These are phyloP conservation scores for Chorisops tibialis DNA, from an alignment of 2,888 invertebrate species.

Conservation along the genomic window DNA sequence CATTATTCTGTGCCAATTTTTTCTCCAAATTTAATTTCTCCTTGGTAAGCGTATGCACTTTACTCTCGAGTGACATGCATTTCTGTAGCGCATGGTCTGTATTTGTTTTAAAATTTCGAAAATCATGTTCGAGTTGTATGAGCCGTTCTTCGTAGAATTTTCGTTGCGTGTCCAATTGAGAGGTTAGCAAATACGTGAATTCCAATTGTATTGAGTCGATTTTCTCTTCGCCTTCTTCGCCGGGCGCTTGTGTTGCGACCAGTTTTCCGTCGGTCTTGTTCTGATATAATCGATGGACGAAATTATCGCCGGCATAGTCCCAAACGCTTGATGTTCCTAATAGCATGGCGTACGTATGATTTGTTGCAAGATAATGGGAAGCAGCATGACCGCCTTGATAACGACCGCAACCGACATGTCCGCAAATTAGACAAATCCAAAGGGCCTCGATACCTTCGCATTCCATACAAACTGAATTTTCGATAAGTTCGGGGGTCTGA, in stretches of 20 bases:
- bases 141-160: constrained; percentile 85
- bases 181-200: constrained; percentile 92
- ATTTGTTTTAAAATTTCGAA: constrained; percentile 57
- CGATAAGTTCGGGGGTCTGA: constrained; percentile 58
- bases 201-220: constrained; percentile 93
- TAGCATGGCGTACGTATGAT: constrained; percentile 96
- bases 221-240: constrained; percentile 72
- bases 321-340: constrained; percentile 95
- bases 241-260: constrained; percentile 72
- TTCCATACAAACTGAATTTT: constrained; percentile 59
- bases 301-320: constrained; percentile 97
- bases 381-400: constrained; percentile 90
- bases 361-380: constrained; percentile 90
- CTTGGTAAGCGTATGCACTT: constrained; percentile 56
- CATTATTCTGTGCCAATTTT: constrained; percentile 62
- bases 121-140: constrained; percentile 58
- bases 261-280: constrained; percentile 96
- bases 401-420: constrained; percentile 96
- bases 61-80: constrained; percentile 52
- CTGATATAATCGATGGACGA: constrained; percentile 88
- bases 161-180: constrained; percentile 91
- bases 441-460: constrained; percentile 70
- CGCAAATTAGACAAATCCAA: constrained; percentile 99
- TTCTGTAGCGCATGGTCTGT: constrained; percentile 55
- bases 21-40: constrained; percentile 71